phyloP scores from a whole-genome alignment of 2,888 invertebrate species.

The Drosophila mulleri region DNA sequence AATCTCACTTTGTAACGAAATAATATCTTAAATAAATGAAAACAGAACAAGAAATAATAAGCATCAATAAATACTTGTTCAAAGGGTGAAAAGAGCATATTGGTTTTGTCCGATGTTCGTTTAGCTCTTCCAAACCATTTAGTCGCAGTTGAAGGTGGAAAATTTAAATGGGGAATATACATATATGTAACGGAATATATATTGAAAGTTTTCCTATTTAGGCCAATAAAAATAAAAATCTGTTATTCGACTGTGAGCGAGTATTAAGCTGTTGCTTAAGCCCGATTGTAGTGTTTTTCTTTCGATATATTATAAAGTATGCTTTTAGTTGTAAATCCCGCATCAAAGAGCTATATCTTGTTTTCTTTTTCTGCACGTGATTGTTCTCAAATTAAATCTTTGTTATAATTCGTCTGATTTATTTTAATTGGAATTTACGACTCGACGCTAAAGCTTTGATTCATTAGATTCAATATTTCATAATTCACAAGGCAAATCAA shows the following conservation, averaged over 20 bases:
- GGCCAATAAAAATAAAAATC: no score
- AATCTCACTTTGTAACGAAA: neutral
- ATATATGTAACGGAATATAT: no score
- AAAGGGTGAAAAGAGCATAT: neutral
- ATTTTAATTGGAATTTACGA: neutral
- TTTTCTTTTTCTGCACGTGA: no score
- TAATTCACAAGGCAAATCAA: neutral
- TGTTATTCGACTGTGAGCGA: no score
- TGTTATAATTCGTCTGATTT: neutral
- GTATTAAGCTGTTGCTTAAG: no score
- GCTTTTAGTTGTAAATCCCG: neutral
- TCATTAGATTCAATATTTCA: conserved; percentile 14
- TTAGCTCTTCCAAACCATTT: neutral
- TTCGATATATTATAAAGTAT: neutral
- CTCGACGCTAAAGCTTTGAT: neutral
- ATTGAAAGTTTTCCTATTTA: no score
- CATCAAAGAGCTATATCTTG: neutral
- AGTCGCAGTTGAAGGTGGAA: no score
- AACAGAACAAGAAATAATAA: neutral
- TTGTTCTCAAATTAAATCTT: neutral
- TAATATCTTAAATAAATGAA: neutral
- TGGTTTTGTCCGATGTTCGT: neutral
- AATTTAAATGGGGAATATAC: no score
- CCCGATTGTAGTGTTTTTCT: no score
- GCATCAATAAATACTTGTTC: no score